Conservation (phyloP, 2,113 vertebrate genomes). For the Hemichromis elongatus region DNA sequence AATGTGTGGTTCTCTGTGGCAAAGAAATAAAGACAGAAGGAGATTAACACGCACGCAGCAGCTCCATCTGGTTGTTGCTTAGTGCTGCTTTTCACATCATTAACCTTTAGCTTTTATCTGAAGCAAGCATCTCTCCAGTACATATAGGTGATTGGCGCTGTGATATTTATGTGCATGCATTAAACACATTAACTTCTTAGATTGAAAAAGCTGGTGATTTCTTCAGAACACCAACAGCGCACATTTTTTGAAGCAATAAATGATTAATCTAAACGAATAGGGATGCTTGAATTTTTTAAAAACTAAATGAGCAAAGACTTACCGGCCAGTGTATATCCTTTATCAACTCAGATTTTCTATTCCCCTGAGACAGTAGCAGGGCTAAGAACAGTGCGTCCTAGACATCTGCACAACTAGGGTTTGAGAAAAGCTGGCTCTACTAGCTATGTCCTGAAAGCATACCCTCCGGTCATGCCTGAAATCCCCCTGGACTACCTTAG, state of each 20-base stretch:
- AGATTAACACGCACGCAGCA: neutral
- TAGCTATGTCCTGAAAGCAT: neutral
- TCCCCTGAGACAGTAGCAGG: neutral
- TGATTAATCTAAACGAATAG: neutral
- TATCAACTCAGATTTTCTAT: neutral
- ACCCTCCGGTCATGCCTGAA: neutral
- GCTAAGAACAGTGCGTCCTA: neutral
- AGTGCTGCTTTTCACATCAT: constrained; percentile 9
- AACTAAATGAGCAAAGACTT: neutral
- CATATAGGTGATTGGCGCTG: neutral
- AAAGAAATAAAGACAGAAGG: neutral
- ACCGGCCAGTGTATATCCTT: neutral
- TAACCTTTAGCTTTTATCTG: constrained; percentile 1
- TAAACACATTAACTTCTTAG: neutral
- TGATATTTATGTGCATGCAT: neutral
- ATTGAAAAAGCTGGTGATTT: neutral
- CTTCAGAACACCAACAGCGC: neutral
- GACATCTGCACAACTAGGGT: neutral
- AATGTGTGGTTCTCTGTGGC: neutral
- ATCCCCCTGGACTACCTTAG: neutral
- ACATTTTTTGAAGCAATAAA: neutral
- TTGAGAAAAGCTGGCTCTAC: neutral
- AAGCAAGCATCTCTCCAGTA: neutral
- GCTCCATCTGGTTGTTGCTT: neutral
- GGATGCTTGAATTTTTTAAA: neutral